Evolutionary conservation across 2,797 vertebrate genomes (phyloP).

Genomic region (Crocidura indochinensis): DNA sequence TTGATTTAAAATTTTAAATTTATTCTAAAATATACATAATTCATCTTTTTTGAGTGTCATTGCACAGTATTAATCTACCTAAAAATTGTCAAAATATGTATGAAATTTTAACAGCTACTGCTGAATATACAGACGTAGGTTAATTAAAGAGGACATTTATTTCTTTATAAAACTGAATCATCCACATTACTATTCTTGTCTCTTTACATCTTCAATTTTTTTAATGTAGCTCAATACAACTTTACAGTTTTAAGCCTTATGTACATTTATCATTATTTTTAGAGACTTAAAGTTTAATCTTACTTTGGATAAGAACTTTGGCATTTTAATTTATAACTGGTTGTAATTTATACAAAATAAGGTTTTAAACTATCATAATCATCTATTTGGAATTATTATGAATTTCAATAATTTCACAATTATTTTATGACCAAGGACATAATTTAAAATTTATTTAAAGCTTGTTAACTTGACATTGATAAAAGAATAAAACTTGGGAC

Average conservation of each 20-base stretch:
- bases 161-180: too few species aligned
- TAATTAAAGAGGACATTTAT: too few species aligned
- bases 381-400: conserved; percentile 1
- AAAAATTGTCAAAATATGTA: too few species aligned
- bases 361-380: conserved; percentile 1
- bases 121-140: too few species aligned
- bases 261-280: conserved; percentile 10
- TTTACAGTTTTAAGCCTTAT: not conserved
- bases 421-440: not conserved
- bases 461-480: not conserved
- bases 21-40: too few species aligned
- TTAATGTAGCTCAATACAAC: not conserved
- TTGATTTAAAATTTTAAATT: too few species aligned
- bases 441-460: too few species aligned
- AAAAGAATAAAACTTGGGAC: not conserved
- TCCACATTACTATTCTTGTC: not conserved
- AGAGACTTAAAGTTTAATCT: conserved; percentile 16
- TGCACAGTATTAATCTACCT: too few species aligned
- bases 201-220: not conserved
- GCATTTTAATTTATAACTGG: not conserved
- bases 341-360: not conserved
- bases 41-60: too few species aligned
- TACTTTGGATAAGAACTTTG: not conserved
- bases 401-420: conserved; percentile 7
- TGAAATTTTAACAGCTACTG: too few species aligned